Conservation (phyloP, 37 sponge, comb jelly and placozoan genomes). For the Sycon ciliatum region DNA sequence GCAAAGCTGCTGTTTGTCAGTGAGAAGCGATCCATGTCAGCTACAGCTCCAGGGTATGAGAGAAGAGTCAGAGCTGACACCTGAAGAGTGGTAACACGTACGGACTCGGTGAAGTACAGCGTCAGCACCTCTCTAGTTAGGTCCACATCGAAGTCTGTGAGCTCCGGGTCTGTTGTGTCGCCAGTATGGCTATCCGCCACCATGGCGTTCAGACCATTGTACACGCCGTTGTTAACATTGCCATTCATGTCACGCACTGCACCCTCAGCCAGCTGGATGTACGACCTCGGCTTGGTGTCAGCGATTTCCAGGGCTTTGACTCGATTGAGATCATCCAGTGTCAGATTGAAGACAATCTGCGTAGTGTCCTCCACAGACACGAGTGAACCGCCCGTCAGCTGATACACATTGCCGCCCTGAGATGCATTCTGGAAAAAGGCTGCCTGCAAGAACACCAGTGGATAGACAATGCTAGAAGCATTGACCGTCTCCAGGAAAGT, state of each 20-base stretch:
- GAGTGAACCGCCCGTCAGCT: slow-evolving; percentile 47
- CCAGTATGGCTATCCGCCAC: slow-evolving; percentile 9
- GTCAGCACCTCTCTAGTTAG: slow-evolving; percentile 56
- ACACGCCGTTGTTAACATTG: slow-evolving; percentile 43
- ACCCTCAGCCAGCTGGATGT: slow-evolving; percentile 39
- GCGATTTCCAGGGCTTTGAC: slow-evolving; percentile 34
- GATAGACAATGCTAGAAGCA: slow-evolving; percentile 44
- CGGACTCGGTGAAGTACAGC: slow-evolving; percentile 73
- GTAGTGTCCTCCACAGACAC: slow-evolving; percentile 25
- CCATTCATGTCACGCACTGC: slow-evolving; percentile 65
- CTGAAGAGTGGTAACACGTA: slow-evolving; percentile 41
- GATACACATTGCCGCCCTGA: slow-evolving; percentile 21
- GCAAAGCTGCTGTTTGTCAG: slow-evolving; percentile 53
- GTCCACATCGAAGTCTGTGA: slow-evolving; percentile 58
- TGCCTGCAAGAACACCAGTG: slow-evolving; percentile 49
- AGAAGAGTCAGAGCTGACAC: slow-evolving; percentile 51
- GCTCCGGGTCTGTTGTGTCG: slow-evolving; percentile 48
- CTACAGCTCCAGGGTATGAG: slow-evolving; percentile 5
- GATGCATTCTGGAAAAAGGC: slow-evolving; percentile 43
- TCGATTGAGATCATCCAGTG: slow-evolving; percentile 45
- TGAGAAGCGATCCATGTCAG: slow-evolving; percentile 25
- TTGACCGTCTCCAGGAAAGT: slow-evolving; percentile 78
- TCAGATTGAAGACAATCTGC: slow-evolving; percentile 27
- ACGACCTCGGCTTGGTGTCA: slow-evolving; percentile 31
- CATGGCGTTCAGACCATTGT: slow-evolving; percentile 19